Conservation (phyloP, 2,113 vertebrate genomes). For the Nothocercus nigrocapillus region DNA sequence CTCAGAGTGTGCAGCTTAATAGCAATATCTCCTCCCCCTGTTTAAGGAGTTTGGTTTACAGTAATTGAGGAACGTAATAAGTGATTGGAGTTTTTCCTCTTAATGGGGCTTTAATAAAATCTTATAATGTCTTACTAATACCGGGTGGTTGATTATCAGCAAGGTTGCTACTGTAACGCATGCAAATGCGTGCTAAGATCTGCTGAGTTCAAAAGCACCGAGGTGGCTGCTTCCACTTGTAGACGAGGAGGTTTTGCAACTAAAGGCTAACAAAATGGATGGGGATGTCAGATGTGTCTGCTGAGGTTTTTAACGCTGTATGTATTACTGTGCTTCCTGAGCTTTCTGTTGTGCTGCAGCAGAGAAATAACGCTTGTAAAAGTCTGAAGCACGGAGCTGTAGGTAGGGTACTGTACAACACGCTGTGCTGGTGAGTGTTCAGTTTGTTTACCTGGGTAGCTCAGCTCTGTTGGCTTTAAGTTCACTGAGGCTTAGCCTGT, state of each 20-base stretch:
- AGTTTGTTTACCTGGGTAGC: neutral
- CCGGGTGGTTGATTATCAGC: constrained; percentile 71
- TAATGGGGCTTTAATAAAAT: constrained; percentile 87
- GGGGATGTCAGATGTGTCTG: neutral
- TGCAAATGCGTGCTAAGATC: neutral
- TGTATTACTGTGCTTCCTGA: neutral
- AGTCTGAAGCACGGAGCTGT: neutral
- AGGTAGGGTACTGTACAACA: neutral
- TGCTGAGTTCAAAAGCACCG: neutral
- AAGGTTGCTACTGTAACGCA: neutral
- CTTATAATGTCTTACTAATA: constrained; percentile 80
- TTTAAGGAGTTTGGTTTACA: constrained; percentile 90
- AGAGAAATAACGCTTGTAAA: neutral
- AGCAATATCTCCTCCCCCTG: constrained; percentile 91
- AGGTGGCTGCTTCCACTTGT: neutral
- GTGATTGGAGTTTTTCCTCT: constrained; percentile 86
- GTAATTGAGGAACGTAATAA: constrained; percentile 90
- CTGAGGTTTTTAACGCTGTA: neutral
- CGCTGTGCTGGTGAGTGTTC: neutral
- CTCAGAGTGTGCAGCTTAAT: constrained; percentile 95
- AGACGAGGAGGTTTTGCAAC: neutral
- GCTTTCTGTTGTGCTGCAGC: neutral
- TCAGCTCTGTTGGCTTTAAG: neutral
- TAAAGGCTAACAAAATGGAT: neutral
- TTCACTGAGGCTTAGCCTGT: neutral